Evolutionary conservation across 2,888 invertebrate genomes (phyloP).

Genomic region (Plagodis pulveraria): DNA sequence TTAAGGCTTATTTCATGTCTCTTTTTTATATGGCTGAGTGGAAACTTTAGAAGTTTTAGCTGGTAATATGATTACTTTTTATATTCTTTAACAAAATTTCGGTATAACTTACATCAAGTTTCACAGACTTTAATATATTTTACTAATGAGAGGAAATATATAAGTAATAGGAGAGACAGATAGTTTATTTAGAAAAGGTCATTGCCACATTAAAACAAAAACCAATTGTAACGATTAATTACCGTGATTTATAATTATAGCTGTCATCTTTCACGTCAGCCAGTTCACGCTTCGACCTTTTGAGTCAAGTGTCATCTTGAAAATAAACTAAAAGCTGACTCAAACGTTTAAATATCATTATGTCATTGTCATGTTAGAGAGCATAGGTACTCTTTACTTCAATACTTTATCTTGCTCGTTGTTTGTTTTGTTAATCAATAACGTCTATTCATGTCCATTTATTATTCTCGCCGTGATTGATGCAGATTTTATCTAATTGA

Average conservation of each 20-base stretch:
- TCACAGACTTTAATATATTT: conserved; percentile 1
- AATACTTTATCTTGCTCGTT: conserved; percentile 14
- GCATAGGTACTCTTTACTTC: neutral
- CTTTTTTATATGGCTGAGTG: too few species aligned
- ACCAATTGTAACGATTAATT: conserved; percentile 62
- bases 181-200: conserved; percentile 50
- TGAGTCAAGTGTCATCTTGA: conserved; percentile 43
- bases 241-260: conserved; percentile 55
- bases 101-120: neutral
- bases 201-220: conserved; percentile 50
- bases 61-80: too few species aligned
- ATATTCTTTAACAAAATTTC: too few species aligned
- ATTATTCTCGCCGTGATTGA: conserved; percentile 34
- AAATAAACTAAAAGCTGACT: conserved; percentile 19
- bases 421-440: conserved; percentile 12
- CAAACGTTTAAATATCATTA: conserved; percentile 16
- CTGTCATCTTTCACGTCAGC: conserved; percentile 57
- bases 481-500: conserved; percentile 33
- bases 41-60: too few species aligned
- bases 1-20: too few species aligned
- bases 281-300: conserved; percentile 45
- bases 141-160: conserved; percentile 6
- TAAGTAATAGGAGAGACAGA: conserved; percentile 19
- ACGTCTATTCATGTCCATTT: conserved; percentile 22
- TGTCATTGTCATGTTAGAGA: conserved; percentile 7